Evolutionary conservation across 2,797 vertebrate species (phyloP), one percentile per base, ranked within the genome.

Genomic region (Halcyon chelicuti): DNA sequence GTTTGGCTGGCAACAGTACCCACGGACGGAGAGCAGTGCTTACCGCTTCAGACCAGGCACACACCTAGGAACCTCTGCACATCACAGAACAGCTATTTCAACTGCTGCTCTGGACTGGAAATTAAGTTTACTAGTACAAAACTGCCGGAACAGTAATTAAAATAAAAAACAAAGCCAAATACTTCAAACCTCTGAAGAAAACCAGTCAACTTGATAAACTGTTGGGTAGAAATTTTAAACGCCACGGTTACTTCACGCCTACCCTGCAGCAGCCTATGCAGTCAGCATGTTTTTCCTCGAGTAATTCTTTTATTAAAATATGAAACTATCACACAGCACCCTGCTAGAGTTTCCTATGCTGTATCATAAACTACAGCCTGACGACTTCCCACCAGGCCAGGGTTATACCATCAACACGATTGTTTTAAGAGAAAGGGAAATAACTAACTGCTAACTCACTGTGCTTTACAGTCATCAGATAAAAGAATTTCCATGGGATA

Each of bases 351-450:
- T 91, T 81, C 72, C 75, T 78, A 55, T 22, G 33, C 54, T 55
- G 2, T 35, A 88, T 31, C 31, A 80, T 40, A 75, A 90, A 49
- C 73, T 49, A 72, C 39, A 92, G 39, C 28, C 61, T 83, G 88
- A 83, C 63, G 83, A 84, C 76, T 92, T 91, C 68, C 57, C 65
- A 92, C 76, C 42, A 92, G 37, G 58, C 57, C 81, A 82, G 25
- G 26, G 74, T 92, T 91, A 94, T 39, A 82, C 62, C 76, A 94
- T 40, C 18, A 37, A 88, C 54, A 73, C 14, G 73, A 96, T 18
- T 94, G 72, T 75, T 95, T 95, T 83, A 94, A 85, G 83, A 93
- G 91, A 86, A 95, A 86, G 73, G 76, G 96, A 96, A 97, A 68
- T 85, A 93, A 95, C 84, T 93, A 93, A 94, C 78, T 86, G 92